Conservation (phyloP, 2,797 vertebrate genomes). For the Ispidina lecontei region DNA sequence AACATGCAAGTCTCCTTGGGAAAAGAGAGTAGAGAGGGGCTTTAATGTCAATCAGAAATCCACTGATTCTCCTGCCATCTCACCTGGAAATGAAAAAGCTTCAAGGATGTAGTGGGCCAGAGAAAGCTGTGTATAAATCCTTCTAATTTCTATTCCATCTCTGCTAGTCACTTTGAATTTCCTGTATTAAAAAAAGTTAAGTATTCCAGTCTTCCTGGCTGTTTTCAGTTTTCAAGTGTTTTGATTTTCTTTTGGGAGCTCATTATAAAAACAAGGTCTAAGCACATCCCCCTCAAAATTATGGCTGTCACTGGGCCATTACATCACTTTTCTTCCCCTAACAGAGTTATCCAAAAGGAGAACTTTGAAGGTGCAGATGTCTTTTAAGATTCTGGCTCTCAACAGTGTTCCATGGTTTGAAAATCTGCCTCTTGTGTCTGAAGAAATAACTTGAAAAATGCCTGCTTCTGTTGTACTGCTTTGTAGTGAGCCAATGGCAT, state of each 20-base stretch:
- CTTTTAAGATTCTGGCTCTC: slow-evolving; percentile 26
- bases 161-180: not conserved
- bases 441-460: not conserved
- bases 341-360: not conserved
- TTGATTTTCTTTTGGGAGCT: not conserved
- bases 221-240: not conserved
- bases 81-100: not conserved
- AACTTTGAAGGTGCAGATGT: not conserved
- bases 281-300: not conserved
- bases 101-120: not conserved
- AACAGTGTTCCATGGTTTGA: not conserved
- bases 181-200: not conserved
- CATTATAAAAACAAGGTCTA: not conserved
- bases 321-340: not conserved
- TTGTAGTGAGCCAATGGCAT: not conserved
- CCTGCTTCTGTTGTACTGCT: not conserved
- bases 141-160: not conserved
- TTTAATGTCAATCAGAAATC: not conserved
- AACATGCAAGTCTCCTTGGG: not conserved
- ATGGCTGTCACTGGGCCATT: not conserved
- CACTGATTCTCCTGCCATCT: not conserved
- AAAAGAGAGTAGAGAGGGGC: not conserved
- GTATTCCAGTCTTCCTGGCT: not conserved
- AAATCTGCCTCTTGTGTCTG: not conserved
- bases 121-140: not conserved